These are phyloP conservation scores for Sebastes reedi DNA, from an alignment of 2,797 vertebrate species.

Conservation along the genomic window DNA sequence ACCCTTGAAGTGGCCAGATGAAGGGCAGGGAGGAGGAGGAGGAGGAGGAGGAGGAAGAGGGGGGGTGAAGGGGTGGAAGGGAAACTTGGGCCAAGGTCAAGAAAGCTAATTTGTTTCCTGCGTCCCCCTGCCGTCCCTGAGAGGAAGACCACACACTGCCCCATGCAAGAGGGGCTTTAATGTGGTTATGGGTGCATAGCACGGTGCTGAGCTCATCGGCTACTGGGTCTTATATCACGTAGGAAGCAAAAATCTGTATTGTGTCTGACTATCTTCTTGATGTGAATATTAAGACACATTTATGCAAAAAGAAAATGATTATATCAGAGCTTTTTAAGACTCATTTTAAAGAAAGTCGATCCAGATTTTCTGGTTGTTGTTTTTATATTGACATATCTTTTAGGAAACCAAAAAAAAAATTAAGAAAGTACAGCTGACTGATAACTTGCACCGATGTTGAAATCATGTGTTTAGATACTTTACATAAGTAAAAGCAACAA, in stretches of 20 bases:
- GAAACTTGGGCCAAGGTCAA: slow-evolving; percentile 86
- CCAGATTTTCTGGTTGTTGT: neutral
- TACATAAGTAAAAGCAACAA: neutral
- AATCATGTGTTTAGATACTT: neutral
- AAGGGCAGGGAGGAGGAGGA: slow-evolving; percentile 54
- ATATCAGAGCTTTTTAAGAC: neutral
- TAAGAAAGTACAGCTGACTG: neutral
- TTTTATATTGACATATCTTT: neutral
- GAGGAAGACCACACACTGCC: slow-evolving; percentile 83
- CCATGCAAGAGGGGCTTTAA: slow-evolving; percentile 77
- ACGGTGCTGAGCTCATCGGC: slow-evolving; percentile 70
- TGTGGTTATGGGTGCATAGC: slow-evolving; percentile 71
- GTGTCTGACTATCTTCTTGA: neutral
- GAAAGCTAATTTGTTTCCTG: slow-evolving; percentile 87
- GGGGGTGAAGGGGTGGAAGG: slow-evolving; percentile 71
- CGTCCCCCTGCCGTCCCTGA: slow-evolving; percentile 75
- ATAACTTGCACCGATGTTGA: neutral
- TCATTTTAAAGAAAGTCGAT: neutral
- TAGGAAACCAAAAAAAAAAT: neutral
- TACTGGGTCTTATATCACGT: slow-evolving; percentile 50
- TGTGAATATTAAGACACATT: neutral
- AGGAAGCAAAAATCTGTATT: neutral
- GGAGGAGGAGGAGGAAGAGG: slow-evolving; percentile 33
- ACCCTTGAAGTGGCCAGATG: slow-evolving; percentile 82
- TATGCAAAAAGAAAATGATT: neutral